These are phyloP conservation scores for Coilia nasus DNA, from an alignment of 2,797 vertebrate genomes.

Conservation along the genomic window DNA sequence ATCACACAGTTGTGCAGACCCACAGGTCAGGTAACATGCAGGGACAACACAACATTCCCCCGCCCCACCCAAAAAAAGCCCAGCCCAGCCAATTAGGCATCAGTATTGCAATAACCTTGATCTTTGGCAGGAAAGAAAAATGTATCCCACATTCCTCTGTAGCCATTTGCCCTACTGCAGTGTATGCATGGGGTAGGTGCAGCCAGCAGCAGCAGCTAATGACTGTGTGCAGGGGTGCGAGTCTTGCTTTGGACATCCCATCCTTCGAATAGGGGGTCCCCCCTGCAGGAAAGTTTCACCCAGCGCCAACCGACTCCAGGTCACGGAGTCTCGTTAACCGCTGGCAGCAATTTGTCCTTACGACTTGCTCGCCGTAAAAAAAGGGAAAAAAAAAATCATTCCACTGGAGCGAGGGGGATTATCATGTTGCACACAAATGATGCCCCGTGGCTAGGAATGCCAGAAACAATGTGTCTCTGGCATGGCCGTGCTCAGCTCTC, in stretches of 20 bases:
- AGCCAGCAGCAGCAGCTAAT: too few relatives aligned
- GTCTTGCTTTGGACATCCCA: too few relatives aligned
- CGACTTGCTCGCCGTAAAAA: slow-evolving; percentile 4
- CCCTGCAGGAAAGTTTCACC: not conserved
- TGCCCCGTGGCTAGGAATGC: slow-evolving; percentile 25
- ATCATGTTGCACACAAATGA: slow-evolving; percentile 5
- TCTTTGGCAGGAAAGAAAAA: not conserved
- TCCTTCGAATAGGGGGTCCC: too few relatives aligned
- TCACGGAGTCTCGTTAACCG: slow-evolving; percentile 9
- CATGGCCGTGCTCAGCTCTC: not conserved
- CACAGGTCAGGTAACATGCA: not conserved
- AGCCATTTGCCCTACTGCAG: too few relatives aligned
- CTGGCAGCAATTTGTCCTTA: slow-evolving; percentile 10
- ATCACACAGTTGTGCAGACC: not conserved
- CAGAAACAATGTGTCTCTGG: slow-evolving; percentile 17
- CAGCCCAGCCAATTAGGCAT: not conserved
- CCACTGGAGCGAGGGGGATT: slow-evolving; percentile 25
- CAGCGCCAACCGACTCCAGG: not conserved
- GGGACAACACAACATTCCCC: not conserved
- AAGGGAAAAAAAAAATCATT: not conserved
- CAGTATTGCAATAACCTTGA: not conserved
- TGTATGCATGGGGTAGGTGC: too few relatives aligned
- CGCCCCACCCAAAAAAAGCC: not conserved
- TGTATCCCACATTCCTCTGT: too few relatives aligned
- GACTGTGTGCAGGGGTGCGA: too few relatives aligned